Evolutionary conservation across 2,888 invertebrate genomes (phyloP), one percentile per base, ranked within the genome.

Genomic region (Eilema sororculum): DNA sequence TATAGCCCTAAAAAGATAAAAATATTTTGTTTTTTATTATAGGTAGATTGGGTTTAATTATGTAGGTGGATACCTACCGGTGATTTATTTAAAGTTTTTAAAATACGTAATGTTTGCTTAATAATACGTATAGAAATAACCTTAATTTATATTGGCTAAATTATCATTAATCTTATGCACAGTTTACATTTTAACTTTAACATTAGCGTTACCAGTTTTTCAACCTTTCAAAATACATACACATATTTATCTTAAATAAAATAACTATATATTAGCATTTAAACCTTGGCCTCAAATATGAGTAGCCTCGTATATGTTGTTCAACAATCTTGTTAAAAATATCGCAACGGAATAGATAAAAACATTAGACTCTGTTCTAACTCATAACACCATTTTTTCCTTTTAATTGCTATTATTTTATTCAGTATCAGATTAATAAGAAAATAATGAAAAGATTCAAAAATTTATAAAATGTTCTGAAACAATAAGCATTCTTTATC

Each of bases 221-320:
- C 84, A 82, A 88, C 86, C 84, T 86, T 85, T 84, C 73, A 81
- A 87, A 83, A 80, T 82, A 81, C 78, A 81, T 80, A 84, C 88
- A 85, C n/a, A 62, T 67, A 60, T 68, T 88, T 90, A 90, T 90
- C 88, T 88, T 85, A 86, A 85, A 88, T 88, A 90, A 89, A 90
- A 89, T 89, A 90, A 91, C 86, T 89, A 88, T 86, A 89, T 92
- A 91, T 93, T 91, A 93, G 90, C 89, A 86, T 84, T 84, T 80
- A 87, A 89, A 86, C 95, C 95, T 94, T 94, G 95, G 93, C 94
- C 94, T 87, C 91, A 94, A 94, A 89, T 87, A 87, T 85, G 81
- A 80, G 83, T 90, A 91, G 89, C 94, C 93, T 93, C 92, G 92
- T 71, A 84, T 82, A 85, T 86, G 89, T 89, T 89, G 89, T 89